Conservation (phyloP, 1,140 invertebrate species). For the Aphelenchoides fujianensis region DNA sequence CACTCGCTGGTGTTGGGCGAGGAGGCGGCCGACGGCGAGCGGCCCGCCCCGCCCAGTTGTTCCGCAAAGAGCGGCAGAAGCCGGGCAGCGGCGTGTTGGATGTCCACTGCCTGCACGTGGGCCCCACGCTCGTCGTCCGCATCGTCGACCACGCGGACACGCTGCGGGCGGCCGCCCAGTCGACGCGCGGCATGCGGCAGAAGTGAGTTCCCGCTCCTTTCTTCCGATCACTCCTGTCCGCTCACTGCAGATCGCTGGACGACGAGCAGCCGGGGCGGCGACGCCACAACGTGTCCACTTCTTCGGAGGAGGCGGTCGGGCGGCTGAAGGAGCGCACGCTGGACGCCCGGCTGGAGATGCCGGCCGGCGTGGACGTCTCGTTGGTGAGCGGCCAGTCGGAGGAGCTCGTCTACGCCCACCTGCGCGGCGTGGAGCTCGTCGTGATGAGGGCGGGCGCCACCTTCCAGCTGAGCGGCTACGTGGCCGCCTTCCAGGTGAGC, state of each 20-base stretch:
- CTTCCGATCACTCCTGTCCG: background rate
- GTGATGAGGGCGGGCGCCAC: constrained; percentile 69
- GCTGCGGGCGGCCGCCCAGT: background rate
- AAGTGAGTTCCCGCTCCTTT: too few species aligned
- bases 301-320: background rate
- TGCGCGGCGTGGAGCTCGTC: constrained; percentile 66
- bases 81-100: constrained; percentile 84
- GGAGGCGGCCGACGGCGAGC: constrained; percentile 67
- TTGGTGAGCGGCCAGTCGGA: constrained; percentile 73
- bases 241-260: background rate
- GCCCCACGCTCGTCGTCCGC: constrained; percentile 74
- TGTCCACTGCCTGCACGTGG: constrained; percentile 79
- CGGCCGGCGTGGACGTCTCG: constrained; percentile 76
- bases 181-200: too few species aligned
- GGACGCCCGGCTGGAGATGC: constrained; percentile 62
- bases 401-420: constrained; percentile 78
- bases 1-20: constrained; percentile 63
- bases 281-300: background rate
- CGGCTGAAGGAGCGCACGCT: background rate
- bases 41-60: constrained; percentile 38
- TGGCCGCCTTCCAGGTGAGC: constrained; percentile 77
- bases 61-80: constrained; percentile 68
- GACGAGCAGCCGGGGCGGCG: background rate
- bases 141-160: constrained; percentile 45
- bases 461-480: constrained; percentile 72